Evolutionary conservation across 2,113 vertebrate species (phyloP).

Genomic region (Tupaia tana): DNA sequence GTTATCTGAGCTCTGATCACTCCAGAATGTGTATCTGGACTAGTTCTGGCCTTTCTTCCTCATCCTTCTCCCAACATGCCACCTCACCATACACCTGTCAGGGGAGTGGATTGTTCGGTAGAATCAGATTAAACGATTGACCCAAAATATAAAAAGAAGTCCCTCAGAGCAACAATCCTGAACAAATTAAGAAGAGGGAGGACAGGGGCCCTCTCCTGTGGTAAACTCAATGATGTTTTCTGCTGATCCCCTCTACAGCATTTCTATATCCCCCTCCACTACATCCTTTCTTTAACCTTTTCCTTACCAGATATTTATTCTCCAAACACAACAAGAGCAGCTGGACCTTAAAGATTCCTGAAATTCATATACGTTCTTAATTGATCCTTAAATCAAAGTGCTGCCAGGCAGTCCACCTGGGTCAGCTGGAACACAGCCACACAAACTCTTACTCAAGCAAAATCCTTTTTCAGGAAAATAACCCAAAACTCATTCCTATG

Average conservation of each 20-base stretch:
- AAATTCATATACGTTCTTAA: too few relatives aligned
- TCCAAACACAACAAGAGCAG: not conserved
- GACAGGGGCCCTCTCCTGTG: not conserved
- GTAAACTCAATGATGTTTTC: not conserved
- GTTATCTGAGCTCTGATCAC: not conserved
- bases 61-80: not conserved
- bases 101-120: not conserved
- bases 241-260: not conserved
- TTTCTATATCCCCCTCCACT: not conserved
- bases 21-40: not conserved
- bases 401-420: too few relatives aligned
- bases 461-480: slow-evolving; percentile 16
- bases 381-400: too few relatives aligned
- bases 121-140: not conserved
- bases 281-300: slow-evolving; percentile 26
- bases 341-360: too few relatives aligned
- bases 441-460: not conserved
- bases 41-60: not conserved
- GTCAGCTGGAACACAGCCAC: too few relatives aligned
- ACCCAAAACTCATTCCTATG: not conserved
- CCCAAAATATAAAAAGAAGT: slow-evolving; percentile 31
- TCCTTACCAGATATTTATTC: not conserved
- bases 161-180: not conserved
- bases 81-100: not conserved
- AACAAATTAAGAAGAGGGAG: not conserved